phyloP scores from a whole-genome alignment of 2,888 invertebrate genomes.

The Dicyrtoma fusca region DNA sequence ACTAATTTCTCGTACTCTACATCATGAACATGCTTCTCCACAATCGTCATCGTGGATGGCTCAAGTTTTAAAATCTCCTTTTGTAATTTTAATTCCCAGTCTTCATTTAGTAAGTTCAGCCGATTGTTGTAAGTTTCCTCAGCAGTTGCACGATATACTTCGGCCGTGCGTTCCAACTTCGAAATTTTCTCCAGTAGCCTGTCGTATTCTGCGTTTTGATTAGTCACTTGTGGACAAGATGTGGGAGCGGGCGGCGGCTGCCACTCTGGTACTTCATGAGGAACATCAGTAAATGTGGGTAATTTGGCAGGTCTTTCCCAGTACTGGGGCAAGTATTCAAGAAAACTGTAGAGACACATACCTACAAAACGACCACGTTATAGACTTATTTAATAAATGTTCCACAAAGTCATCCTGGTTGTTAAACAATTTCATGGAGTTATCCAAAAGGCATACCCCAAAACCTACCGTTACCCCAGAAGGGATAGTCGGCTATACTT shows the following conservation, averaged over 20 bases:
- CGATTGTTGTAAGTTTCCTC: not conserved
- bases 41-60: not conserved
- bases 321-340: not conserved
- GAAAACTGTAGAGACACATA: not conserved
- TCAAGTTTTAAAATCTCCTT: not conserved
- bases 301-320: not conserved
- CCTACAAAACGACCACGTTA: too few relatives aligned
- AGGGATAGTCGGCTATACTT: too few relatives aligned
- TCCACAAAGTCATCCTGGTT: too few relatives aligned
- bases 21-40: not conserved
- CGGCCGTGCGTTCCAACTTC: not conserved
- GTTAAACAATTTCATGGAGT: too few relatives aligned
- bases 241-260: not conserved
- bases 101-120: too few relatives aligned
- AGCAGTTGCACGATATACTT: not conserved
- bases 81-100: not conserved
- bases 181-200: not conserved
- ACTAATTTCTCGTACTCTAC: conserved; percentile 1
- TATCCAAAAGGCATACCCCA: too few relatives aligned
- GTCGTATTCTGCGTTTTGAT: not conserved
- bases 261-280: too few relatives aligned
- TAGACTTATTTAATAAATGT: too few relatives aligned
- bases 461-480: too few relatives aligned
- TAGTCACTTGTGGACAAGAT: not conserved
- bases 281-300: not conserved